Conservation (phyloP, 2,888 invertebrate genomes). For the Philaethria dido region DNA sequence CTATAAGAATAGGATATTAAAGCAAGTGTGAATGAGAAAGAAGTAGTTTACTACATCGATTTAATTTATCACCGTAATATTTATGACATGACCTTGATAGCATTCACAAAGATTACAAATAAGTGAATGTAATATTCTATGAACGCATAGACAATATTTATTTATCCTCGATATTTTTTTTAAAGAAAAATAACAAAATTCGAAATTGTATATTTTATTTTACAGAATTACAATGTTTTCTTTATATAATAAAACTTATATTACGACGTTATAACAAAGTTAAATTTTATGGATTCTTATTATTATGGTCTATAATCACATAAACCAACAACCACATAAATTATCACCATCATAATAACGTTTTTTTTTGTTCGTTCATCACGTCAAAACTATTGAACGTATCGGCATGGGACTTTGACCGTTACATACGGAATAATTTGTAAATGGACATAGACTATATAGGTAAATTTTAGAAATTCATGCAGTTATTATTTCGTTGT, state of each 20-base stretch:
- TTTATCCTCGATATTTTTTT: neutral
- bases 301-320: too few species aligned
- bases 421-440: too few species aligned
- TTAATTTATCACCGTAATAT: slow-evolving; percentile 51
- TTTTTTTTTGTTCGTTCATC: too few species aligned
- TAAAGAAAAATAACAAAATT: neutral
- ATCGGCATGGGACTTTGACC: too few species aligned
- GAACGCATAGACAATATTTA: slow-evolving; percentile 8
- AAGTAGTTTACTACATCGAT: slow-evolving; percentile 48
- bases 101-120: slow-evolving; percentile 42
- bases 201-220: neutral
- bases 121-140: slow-evolving; percentile 27
- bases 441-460: too few species aligned
- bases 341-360: too few species aligned
- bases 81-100: slow-evolving; percentile 66
- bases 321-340: too few species aligned
- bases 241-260: neutral
- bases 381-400: too few species aligned
- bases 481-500: too few species aligned
- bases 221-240: too few species aligned
- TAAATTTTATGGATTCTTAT: too few species aligned
- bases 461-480: too few species aligned
- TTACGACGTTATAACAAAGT: neutral
- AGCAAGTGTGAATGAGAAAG: slow-evolving; percentile 45
- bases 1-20: slow-evolving; percentile 1